phyloP scores from a whole-genome alignment of 2,797 vertebrate species.

The Parambassis ranga region DNA sequence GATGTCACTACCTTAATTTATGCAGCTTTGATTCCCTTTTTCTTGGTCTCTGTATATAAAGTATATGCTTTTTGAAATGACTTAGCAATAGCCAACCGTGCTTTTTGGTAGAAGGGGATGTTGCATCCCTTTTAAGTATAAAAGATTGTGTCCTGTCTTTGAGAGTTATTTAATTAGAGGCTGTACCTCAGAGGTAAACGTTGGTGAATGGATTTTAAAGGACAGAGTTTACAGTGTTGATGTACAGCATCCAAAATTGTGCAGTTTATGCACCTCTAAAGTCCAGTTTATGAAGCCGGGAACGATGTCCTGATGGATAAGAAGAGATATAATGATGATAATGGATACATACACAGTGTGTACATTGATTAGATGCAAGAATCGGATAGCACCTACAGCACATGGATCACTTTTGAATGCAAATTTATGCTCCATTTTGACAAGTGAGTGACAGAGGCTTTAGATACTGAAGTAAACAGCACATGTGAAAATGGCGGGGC shows the following conservation, averaged over 20 bases:
- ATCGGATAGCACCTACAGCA: conserved; percentile 1
- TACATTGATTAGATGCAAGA: conserved; percentile 3
- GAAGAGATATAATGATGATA: neutral
- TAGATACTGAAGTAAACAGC: conserved; percentile 18
- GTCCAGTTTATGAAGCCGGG: conserved; percentile 15
- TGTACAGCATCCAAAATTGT: conserved; percentile 40
- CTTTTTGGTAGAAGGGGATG: conserved; percentile 32
- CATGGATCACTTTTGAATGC: conserved; percentile 2
- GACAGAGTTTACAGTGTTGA: conserved; percentile 27
- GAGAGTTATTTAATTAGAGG: conserved; percentile 56
- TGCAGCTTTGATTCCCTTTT: conserved; percentile 45
- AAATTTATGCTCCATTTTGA: neutral
- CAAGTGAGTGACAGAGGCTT: conserved; percentile 2
- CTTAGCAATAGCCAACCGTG: conserved; percentile 62
- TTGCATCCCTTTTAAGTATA: conserved; percentile 24
- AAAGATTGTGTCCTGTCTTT: conserved; percentile 50
- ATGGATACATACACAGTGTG: conserved; percentile 43
- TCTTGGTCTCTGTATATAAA: conserved; percentile 68
- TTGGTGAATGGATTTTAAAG: conserved; percentile 39
- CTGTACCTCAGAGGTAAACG: conserved; percentile 18
- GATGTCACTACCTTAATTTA: conserved; percentile 63
- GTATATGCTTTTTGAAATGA: conserved; percentile 50
- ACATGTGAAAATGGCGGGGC: conserved; percentile 20
- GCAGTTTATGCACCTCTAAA: conserved; percentile 28
- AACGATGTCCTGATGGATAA: conserved; percentile 21